phyloP scores from a whole-genome alignment of 2,113 vertebrate species.

The Buteo buteo region DNA sequence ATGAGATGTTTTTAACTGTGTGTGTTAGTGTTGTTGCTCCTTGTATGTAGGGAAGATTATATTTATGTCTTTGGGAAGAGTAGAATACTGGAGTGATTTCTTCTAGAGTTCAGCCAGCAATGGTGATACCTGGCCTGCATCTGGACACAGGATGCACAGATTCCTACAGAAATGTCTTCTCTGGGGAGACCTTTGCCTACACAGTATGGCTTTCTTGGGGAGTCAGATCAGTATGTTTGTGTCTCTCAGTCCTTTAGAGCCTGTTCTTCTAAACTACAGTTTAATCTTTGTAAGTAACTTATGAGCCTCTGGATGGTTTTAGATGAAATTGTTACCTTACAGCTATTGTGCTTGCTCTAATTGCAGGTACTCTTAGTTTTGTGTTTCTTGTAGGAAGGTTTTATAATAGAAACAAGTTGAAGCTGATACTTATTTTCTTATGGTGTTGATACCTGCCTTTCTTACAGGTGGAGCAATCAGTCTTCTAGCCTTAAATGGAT shows the following conservation, averaged over 20 bases:
- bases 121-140: neutral
- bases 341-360: neutral
- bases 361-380: neutral
- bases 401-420: neutral
- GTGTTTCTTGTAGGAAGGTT: neutral
- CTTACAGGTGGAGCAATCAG: slow-evolving; percentile 90
- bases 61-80: neutral
- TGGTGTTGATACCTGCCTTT: neutral
- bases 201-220: neutral
- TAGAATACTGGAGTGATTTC: neutral
- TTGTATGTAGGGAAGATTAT: neutral
- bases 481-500: slow-evolving; percentile 91
- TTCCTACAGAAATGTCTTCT: neutral
- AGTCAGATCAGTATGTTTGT: neutral
- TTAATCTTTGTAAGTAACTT: neutral
- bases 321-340: neutral
- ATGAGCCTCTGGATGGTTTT: neutral
- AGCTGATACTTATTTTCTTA: neutral
- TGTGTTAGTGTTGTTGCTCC: neutral
- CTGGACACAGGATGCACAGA: neutral
- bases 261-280: neutral
- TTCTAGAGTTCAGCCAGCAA: neutral
- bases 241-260: neutral
- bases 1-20: neutral
- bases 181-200: neutral